Evolutionary conservation across 2,797 vertebrate genomes (phyloP), one percentile per base, ranked within the genome.

Genomic region (Masticophis lateralis): DNA sequence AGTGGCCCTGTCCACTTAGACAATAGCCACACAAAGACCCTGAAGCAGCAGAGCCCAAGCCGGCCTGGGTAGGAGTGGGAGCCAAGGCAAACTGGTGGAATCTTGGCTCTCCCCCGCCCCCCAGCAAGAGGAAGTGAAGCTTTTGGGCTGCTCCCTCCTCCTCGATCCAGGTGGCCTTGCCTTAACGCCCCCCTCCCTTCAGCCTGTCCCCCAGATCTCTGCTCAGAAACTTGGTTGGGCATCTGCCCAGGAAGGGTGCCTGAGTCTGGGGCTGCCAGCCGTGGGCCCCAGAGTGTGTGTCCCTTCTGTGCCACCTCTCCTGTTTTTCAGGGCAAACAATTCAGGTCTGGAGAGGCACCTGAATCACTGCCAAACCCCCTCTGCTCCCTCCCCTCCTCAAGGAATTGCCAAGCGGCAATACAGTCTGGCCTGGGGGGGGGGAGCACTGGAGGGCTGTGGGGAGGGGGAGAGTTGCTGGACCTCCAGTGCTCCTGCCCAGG

Each of bases 81-180:
- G 7, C 66, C 66, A 74, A 74, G 32, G n/a, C n/a, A 74, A 37
- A 37, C n/a, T 20, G n/a, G 32, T 74, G 74, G 18, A 37, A 43
- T 43, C 18, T 56, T 32, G n/a, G n/a, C n/a, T 22, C 18, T 20
- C 87, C 9, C 53, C 51, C 25, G 13, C 27, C 4, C 51, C 51
- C 18, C 13, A 53, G 8, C n/a, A 32, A 14, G 87, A 47, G 55
- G n/a, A 32, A 18, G n/a, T 10, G 53, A 2, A 88, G 86, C 8
- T 28, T 14, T 28, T 14, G 53, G 53, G 28, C 16, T 3, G n/a
- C 51, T 22, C 28, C 25, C 51, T 66, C 37, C 57, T 20, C 63
- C 59, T 47, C 9, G 0, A 2, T 43, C 18, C 95, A 92, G 94
- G 94, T 95, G 94, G 95, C 95, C 94, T 95, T 94, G 93, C 61